Evolutionary conservation across 1,140 invertebrate species (phyloP).

Genomic region (Micrasema longulum): DNA sequence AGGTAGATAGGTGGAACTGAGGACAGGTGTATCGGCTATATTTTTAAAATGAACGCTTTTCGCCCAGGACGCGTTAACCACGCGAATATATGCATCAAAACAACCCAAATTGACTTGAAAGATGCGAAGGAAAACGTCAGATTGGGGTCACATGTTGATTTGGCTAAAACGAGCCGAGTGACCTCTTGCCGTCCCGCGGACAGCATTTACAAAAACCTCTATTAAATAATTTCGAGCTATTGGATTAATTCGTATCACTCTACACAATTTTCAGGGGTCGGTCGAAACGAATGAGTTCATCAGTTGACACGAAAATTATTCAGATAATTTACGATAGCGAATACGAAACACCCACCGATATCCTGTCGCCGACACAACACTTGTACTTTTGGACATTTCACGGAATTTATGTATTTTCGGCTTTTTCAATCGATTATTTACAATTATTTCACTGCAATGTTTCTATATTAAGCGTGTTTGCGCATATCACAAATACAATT

Average conservation of each 20-base stretch:
- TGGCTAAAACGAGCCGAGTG: conserved; percentile 61
- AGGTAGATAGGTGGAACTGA: conserved; percentile 32
- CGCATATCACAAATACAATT: conserved; percentile 20
- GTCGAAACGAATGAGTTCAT: conserved; percentile 27
- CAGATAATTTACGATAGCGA: conserved; percentile 42
- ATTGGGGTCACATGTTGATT: conserved; percentile 74
- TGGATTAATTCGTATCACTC: conserved; percentile 11
- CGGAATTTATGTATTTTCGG: conserved; percentile 3
- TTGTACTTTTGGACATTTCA: conserved; percentile 22
- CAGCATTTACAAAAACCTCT: conserved; percentile 13
- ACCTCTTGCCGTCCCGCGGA: conserved; percentile 35
- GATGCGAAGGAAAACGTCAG: conserved; percentile 64
- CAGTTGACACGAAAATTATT: conserved; percentile 39
- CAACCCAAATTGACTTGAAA: conserved; percentile 54
- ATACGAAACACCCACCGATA: conserved; percentile 47
- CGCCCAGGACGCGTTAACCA: neutral
- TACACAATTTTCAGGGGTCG: neutral
- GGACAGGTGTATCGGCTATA: conserved; percentile 30
- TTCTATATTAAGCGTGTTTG: neutral
- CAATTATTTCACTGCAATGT: conserved; percentile 18
- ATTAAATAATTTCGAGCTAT: neutral
- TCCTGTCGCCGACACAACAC: conserved; percentile 47
- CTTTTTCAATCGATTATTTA: conserved; percentile 10
- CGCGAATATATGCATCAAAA: conserved; percentile 35
- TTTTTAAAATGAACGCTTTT: neutral